phyloP scores from a whole-genome alignment of 1,140 invertebrate species.

The Monochamus saltuarius region DNA sequence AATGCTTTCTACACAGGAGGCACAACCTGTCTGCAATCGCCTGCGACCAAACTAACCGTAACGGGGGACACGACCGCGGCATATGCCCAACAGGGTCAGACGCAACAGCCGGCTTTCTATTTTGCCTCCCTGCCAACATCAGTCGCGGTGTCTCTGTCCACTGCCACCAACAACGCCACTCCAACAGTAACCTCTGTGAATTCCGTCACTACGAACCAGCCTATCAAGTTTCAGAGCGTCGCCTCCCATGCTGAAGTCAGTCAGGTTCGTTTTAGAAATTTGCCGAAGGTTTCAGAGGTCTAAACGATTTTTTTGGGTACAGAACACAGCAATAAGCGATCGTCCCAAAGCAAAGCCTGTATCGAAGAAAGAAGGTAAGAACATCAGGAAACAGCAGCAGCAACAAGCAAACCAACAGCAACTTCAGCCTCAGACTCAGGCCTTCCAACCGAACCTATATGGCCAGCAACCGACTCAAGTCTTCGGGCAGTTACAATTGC shows the following conservation, averaged over 20 bases:
- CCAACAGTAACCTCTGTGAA: slow-evolving; percentile 36
- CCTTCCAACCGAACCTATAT: slow-evolving; percentile 22
- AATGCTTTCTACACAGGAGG: slow-evolving; percentile 44
- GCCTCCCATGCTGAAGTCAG: slow-evolving; percentile 52
- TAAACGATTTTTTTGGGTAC: slow-evolving; percentile 37
- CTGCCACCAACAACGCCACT: slow-evolving; percentile 21
- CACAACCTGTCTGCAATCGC: slow-evolving; percentile 33
- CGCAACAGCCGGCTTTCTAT: slow-evolving; percentile 42
- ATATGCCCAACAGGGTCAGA: slow-evolving; percentile 27
- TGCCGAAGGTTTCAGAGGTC: background rate
- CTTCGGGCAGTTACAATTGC: slow-evolving; percentile 13
- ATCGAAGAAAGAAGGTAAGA: slow-evolving; percentile 74
- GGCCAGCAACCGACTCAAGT: slow-evolving; percentile 23
- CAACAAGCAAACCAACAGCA: slow-evolving; percentile 47
- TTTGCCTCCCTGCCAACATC: slow-evolving; percentile 41
- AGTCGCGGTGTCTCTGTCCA: slow-evolving; percentile 27
- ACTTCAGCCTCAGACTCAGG: slow-evolving; percentile 36
- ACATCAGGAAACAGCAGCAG: slow-evolving; percentile 51
- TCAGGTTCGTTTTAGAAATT: slow-evolving; percentile 46
- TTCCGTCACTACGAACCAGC: slow-evolving; percentile 40
- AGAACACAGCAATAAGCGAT: slow-evolving; percentile 76
- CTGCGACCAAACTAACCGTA: slow-evolving; percentile 8
- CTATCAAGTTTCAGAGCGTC: slow-evolving; percentile 45
- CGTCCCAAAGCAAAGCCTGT: slow-evolving; percentile 77
- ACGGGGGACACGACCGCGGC: slow-evolving; percentile 28